A percentile compares a stretch with the other conserved stretches of the same genome.
These are phyloP conservation scores for Galendromus occidentalis DNA, from an alignment of 1,140 invertebrate species.

Conservation along the genomic window DNA sequence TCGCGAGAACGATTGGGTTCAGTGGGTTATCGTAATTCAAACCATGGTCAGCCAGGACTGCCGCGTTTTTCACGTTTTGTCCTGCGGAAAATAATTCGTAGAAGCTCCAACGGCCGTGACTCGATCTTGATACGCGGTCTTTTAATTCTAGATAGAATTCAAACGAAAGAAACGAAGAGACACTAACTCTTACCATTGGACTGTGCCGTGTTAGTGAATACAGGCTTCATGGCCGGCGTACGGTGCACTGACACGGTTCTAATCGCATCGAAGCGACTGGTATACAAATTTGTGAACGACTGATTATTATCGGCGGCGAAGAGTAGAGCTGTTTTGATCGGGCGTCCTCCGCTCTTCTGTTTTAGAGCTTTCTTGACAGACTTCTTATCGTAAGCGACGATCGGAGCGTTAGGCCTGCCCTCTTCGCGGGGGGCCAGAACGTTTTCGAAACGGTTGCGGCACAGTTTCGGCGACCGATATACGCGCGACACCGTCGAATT, in stretches of 20 bases:
- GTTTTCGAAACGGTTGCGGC: conserved; percentile 51
- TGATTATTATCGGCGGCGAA: conserved; percentile 61
- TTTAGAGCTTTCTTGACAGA: conserved; percentile 18
- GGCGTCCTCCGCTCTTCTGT: conserved; percentile 45
- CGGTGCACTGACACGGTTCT: conserved; percentile 43
- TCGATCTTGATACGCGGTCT: no score
- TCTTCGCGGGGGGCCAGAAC: conserved; percentile 67
- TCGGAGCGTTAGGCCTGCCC: conserved; percentile 32
- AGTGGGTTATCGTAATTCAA: conserved; percentile 68
- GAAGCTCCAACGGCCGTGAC: no score
- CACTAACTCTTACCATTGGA: conserved; percentile 14
- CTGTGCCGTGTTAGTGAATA: conserved; percentile 38
- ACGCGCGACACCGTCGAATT: conserved; percentile 49
- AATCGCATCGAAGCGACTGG: conserved; percentile 54
- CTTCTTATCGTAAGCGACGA: not conserved
- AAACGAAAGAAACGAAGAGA: no score
- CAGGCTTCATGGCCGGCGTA: conserved; percentile 45
- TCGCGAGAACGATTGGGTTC: conserved; percentile 59
- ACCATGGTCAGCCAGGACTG: conserved; percentile 54
- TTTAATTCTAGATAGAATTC: no score
- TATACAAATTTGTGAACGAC: conserved; percentile 46
- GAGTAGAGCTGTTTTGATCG: conserved; percentile 56
- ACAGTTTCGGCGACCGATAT: conserved; percentile 70
- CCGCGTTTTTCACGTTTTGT: conserved; percentile 56
- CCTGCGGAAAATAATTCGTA: no score